Evolutionary conservation across 2,113 vertebrate genomes (phyloP), one percentile per base, ranked within the genome.

Genomic region (Mystacornis crossleyi): DNA sequence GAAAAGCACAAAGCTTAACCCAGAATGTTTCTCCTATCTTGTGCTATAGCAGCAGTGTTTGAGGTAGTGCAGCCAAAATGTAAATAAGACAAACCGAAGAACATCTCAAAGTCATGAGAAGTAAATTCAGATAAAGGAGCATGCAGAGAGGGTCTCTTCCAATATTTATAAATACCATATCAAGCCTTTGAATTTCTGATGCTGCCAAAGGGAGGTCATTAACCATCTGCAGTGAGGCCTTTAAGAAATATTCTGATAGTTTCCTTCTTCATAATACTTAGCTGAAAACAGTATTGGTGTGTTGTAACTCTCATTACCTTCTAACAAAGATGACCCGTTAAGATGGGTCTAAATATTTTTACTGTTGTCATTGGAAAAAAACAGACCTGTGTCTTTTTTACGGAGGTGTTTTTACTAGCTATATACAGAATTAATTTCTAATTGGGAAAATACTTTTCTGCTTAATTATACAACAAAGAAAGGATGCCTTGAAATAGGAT

Each of bases 391-490:
- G 17, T 17, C 54, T 75, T 80, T 65, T 93, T 82, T 40, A 72
- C 15, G 34, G 16, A 85, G n/a, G 29, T 80, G 26, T 57, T 72
- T 93, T 72, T 57, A 57, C 7, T 51, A 54, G 23, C 80, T 94
- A 71, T 77, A 89, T 69, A 89, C 72, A 66, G 51, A 87, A 93
- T 60, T 73, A 72, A 66, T 67, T 33, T 88, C 53, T 86, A 95
- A 89, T 91, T 93, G 53, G 60, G 85, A 95, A 96, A 95, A 88
- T 72, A 57, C 94, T 97, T 95, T 90, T 69, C 48, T 94, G 66
- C 82, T 97, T 97, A 97, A 97, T 97, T 97, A 97, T 95, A 95
- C 45, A 80, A 93, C 45, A 87, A 89, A 98, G 75, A 69, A 94
- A 95, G 73, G 60, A 80, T 96, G 74, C 50, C 84, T 94, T 94